Evolutionary conservation across 2,888 invertebrate genomes (phyloP).

Genomic region (Cordilura impudica): DNA sequence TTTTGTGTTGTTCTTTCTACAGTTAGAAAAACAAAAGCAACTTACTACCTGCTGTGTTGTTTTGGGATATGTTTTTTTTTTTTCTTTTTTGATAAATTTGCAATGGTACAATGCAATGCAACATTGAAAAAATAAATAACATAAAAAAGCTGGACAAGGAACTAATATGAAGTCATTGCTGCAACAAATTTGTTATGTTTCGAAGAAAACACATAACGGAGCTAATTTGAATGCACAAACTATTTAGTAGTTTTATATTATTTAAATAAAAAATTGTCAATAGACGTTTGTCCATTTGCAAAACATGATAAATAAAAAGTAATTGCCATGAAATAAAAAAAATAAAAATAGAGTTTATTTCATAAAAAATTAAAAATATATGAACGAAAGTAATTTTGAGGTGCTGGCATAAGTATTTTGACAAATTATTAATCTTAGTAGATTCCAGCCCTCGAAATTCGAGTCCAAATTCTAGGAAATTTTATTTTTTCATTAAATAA

Average conservation of each 20-base stretch:
- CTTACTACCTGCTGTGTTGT: slow-evolving; percentile 6
- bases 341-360: no score
- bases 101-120: slow-evolving; percentile 8
- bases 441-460: no score
- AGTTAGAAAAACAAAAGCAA: not conserved
- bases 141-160: not conserved
- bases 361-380: no score
- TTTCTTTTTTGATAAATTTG: slow-evolving; percentile 14
- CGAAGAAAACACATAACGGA: slow-evolving; percentile 4
- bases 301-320: no score
- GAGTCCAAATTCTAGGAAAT: no score
- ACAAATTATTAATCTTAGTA: no score
- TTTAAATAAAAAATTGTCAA: slow-evolving; percentile 48
- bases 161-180: slow-evolving; percentile 7
- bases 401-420: no score
- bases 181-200: slow-evolving; percentile 4
- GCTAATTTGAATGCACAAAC: slow-evolving; percentile 10
- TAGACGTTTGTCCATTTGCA: no score
- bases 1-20: not conserved
- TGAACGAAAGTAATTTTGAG: no score
- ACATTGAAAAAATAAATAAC: not conserved
- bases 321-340: no score
- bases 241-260: not conserved
- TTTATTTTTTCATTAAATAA: no score
- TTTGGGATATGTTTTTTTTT: not conserved